A percentile compares a stretch with the other conserved stretches of the same genome.
phyloP scores from a whole-genome alignment of 2,888 invertebrate genomes.

The Gerosis bhagava region DNA sequence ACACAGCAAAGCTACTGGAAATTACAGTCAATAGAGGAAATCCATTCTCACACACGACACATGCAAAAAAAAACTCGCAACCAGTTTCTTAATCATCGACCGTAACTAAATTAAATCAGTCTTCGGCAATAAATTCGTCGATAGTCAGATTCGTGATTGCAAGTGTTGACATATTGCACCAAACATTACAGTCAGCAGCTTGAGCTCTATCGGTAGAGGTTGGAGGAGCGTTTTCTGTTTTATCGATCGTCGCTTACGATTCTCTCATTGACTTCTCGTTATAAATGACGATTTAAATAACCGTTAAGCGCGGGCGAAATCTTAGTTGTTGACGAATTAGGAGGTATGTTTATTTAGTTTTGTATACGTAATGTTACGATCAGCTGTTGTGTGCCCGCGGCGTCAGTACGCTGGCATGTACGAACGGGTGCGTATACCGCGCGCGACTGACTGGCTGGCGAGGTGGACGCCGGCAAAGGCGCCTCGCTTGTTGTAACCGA shows the following conservation, averaged over 20 bases:
- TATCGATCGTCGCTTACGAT: constrained; percentile 34
- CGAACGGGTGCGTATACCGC: constrained; percentile 61
- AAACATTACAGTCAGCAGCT: constrained; percentile 60
- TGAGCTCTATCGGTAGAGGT: constrained; percentile 32
- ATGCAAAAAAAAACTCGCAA: constrained; percentile 39
- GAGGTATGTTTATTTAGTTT: too few species aligned
- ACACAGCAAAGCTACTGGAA: constrained; percentile 52
- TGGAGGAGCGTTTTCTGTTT: constrained; percentile 28
- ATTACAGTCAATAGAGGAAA: constrained; percentile 51
- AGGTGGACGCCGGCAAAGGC: constrained; percentile 32
- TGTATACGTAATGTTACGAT: constrained; percentile 49
- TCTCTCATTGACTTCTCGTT: too few species aligned
- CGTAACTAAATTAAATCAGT: constrained; percentile 28
- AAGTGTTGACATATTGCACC: constrained; percentile 61
- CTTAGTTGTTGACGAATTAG: too few species aligned
- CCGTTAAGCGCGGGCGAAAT: too few species aligned
- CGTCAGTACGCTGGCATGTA: constrained; percentile 44
- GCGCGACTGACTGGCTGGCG: constrained; percentile 63
- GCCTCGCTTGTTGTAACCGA: too few species aligned
- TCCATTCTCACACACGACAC: constrained; percentile 68
- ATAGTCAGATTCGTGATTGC: constrained; percentile 48
- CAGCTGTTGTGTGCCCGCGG: constrained; percentile 57
- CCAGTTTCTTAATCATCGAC: constrained; percentile 33
- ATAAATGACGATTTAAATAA: too few species aligned
- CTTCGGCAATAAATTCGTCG: constrained; percentile 21